A percentile compares a stretch with the other conserved stretches of the same genome.
Conservation (phyloP, 37 sponge, comb jelly and placozoan genomes). For the Mnemiopsis leidyi region DNA sequence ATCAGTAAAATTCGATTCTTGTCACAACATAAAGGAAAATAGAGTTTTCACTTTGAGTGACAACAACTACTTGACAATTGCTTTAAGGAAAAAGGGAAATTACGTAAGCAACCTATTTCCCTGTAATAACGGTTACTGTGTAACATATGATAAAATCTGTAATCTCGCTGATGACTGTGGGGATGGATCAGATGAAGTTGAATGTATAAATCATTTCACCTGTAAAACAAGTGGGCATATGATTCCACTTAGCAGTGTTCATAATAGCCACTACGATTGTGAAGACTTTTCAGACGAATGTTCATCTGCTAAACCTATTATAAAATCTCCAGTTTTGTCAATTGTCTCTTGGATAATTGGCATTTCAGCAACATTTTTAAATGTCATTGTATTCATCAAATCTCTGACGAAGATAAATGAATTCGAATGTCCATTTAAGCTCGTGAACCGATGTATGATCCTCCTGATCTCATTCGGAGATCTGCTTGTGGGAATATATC, state of each 20-base stretch:
- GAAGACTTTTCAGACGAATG: not conserved
- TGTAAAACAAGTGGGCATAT: not conserved
- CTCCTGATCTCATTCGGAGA: not conserved
- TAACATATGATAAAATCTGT: not conserved
- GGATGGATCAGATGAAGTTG: not conserved
- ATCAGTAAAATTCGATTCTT: not conserved
- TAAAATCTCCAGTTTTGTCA: not conserved
- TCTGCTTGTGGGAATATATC: not conserved
- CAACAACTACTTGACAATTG: not conserved
- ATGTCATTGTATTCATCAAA: not conserved
- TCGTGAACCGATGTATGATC: not conserved
- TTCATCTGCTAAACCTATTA: not conserved
- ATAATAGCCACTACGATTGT: not conserved
- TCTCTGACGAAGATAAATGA: not conserved
- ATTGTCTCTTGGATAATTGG: not conserved
- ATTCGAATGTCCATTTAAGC: not conserved
- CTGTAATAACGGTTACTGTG: conserved; percentile 19
- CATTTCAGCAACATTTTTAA: not conserved
- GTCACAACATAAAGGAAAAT: not conserved
- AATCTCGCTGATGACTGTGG: not conserved
- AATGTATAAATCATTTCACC: not conserved
- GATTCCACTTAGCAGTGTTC: not conserved
- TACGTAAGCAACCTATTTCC: not conserved
- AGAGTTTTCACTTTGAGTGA: conserved; percentile 12
- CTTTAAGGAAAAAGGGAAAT: not conserved